These are phyloP conservation scores for Eubasilissa splendida DNA, from an alignment of 2,888 invertebrate genomes.

Conservation along the genomic window DNA sequence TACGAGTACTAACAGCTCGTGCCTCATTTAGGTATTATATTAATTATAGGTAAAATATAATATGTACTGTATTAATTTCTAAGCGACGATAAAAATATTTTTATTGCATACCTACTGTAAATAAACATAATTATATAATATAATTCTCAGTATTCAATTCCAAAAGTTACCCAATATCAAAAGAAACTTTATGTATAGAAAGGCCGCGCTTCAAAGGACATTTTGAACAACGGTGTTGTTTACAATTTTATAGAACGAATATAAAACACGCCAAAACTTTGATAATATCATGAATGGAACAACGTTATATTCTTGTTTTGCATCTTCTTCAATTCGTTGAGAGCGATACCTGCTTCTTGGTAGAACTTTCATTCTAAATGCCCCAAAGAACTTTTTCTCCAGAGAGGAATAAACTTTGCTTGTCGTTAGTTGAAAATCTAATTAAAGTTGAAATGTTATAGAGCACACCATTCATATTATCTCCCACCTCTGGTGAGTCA, in stretches of 20 bases:
- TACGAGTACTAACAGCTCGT: no score
- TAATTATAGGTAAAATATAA: no score
- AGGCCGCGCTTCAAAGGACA: conserved; percentile 15
- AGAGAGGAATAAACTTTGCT: conserved; percentile 48
- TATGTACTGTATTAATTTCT: no score
- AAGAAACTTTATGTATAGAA: conserved; percentile 21
- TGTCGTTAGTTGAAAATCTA: conserved; percentile 58
- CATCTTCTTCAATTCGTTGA: conserved; percentile 40
- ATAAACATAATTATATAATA: no score
- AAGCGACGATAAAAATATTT: no score
- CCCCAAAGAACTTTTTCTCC: conserved; percentile 45
- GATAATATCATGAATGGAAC: conserved; percentile 53
- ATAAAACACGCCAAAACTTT: conserved; percentile 49
- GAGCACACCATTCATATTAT: conserved; percentile 52
- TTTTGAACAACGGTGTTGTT: conserved; percentile 36
- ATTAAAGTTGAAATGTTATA: conserved; percentile 58
- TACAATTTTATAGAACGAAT: conserved; percentile 39
- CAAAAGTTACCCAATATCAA: neutral
- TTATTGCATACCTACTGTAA: no score
- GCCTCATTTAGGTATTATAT: no score
- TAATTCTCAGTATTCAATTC: no score
- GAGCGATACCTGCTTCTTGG: conserved; percentile 41
- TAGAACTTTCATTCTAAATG: conserved; percentile 47
- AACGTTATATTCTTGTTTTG: conserved; percentile 48
- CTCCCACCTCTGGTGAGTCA: conserved; percentile 14